These are phyloP conservation scores for Heliconius ismenius DNA, from an alignment of 2,888 invertebrate species.

Conservation along the genomic window DNA sequence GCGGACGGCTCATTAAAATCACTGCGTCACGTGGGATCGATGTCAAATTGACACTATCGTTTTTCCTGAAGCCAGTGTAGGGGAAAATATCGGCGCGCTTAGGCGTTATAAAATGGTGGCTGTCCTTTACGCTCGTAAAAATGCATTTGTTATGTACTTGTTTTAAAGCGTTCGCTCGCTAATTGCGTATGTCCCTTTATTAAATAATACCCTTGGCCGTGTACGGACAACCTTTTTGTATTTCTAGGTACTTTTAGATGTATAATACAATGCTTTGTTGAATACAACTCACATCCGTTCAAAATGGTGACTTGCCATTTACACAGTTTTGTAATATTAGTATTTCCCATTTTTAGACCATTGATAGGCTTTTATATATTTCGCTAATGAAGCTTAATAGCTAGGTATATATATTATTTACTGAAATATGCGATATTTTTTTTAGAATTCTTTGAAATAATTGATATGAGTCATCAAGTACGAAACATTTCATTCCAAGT, in stretches of 20 bases:
- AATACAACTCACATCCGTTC: constrained; percentile 81
- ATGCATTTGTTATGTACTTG: constrained; percentile 60
- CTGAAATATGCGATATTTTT: constrained; percentile 3
- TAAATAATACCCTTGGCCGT: constrained; percentile 56
- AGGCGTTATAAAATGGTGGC: constrained; percentile 83
- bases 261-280: constrained; percentile 74
- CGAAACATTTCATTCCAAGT: constrained; percentile 25
- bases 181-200: constrained; percentile 53
- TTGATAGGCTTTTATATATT: neutral
- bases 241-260: constrained; percentile 53
- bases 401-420: neutral
- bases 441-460: constrained; percentile 35
- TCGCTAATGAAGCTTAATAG: neutral
- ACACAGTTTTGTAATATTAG: constrained; percentile 48
- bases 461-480: constrained; percentile 45
- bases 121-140: constrained; percentile 72
- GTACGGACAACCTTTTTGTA: constrained; percentile 55
- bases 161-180: constrained; percentile 53
- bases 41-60: constrained; percentile 84
- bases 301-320: constrained; percentile 85
- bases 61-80: constrained; percentile 80
- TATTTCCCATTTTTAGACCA: constrained; percentile 37
- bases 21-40: constrained; percentile 88
- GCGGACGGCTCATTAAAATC: constrained; percentile 86
- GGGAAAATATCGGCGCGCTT: constrained; percentile 79